Evolutionary conservation across 2,888 invertebrate species (phyloP), one percentile per base, ranked within the genome.

Genomic region (Panzeria rudis): DNA sequence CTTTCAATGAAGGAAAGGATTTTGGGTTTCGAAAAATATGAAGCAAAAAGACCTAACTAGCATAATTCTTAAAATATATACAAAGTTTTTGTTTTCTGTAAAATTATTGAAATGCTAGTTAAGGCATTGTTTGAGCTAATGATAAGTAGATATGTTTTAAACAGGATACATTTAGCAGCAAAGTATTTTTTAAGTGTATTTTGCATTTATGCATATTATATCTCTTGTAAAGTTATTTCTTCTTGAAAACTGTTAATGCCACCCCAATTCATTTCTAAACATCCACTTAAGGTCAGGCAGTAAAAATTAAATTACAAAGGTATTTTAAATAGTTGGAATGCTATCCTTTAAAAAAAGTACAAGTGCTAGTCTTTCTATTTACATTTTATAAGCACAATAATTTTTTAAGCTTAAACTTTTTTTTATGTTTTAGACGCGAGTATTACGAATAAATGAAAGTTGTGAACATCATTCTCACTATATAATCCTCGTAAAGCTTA

Each of bases 401-500:
- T 20, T 50, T 20, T 29, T 44, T n/a, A n/a, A 44, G n/a, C n/a
- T 44, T 44, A 3, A 11, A n/a, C 0, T n/a, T 44, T n/a, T 5
- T 11, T 44, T 44, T n/a, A n/a, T n/a, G 15, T 15, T 44, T 13
- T n/a, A 44, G 44, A 44, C 6, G 32, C 20, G 7, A 59, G 52
- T 29, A 29, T 29, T 29, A 29, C 5, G 5, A 29, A 29, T 41
- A 17, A 75, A 61, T 41, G 59, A n/a, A 62, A 69, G 69, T 82
- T 76, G 69, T 56, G 64, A 81, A 76, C 61, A 62, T 62, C 13
- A 69, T 50, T 82, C 32, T 71, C 47, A 29, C 76, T 47, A n/a
- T 11, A 76, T 71, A 82, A 76, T 64, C 50, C 71, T 56, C 20
- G 47, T 13, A 29, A 44, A 66, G 76, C 71, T 82, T 82, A 61